Base-by-base conservation (phyloP, 1,140 invertebrate genomes). In the Frieseomelitta varia region DNA sequence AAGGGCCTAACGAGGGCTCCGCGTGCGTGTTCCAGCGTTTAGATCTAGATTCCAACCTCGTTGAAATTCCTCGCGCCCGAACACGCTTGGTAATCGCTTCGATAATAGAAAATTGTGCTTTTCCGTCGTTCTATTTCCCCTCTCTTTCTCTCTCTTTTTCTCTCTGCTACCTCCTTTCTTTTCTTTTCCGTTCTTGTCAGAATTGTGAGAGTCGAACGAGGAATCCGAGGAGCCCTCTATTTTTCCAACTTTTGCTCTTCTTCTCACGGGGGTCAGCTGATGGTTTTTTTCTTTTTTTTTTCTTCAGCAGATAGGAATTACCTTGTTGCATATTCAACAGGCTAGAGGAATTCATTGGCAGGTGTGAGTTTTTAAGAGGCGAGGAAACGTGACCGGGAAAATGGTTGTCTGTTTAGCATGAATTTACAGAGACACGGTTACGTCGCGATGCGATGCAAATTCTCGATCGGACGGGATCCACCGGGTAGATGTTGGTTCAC, bases 11-110 rank as follows among this genome's bases (percentile, higher is more conserved):
- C 69, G 47, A 74, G 83, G 78, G 58, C 12, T 75, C 74, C 56
- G 56, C 51, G 30, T 30, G 65, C 47, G 65, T 56, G 53, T 21
- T 39, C 63, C 21, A 77, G 63, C 85, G 14, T 17, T 21, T 39
- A 61, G 81, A 87, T 88, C 76, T 87, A 87, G 81, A 87, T 87
- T 63, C 67, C 80, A 11, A 21, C 19, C 61, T 75, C 79, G 69
- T 67, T 39, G 71, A 30, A 34, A 74, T 76, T 63, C 61, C 67
- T 34, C 47, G 30, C 55, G 55, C 79, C n/a, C 27, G 27, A 63
- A 39, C 51, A 17, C 21, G 19, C n/a, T 19, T 15, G 63, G n/a
- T 56, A 72, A 71, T 71, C 68, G 12, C 65, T 21, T 27, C 61
- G 58, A 76, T 77, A n/a, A 82, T 34, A 56, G 58, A 65, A 47